A percentile compares a stretch with the other conserved stretches of the same genome.
Evolutionary conservation across 2,113 vertebrate species (phyloP).

Genomic region (Calidris pugnax): DNA sequence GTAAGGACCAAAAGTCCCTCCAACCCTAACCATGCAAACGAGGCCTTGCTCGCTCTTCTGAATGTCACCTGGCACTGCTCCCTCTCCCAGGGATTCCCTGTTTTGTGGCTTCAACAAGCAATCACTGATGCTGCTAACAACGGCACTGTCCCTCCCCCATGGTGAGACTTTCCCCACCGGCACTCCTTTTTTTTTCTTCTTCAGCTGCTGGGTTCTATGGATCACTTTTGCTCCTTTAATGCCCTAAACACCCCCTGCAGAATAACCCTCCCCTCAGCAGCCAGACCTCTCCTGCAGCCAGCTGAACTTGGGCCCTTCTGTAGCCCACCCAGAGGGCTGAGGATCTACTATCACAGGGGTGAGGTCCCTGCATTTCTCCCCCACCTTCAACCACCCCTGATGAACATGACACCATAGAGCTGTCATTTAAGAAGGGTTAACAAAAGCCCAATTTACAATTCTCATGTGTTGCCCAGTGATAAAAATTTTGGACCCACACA

Average conservation of each 20-base stretch:
- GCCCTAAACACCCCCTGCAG: not conserved
- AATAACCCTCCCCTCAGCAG: not conserved
- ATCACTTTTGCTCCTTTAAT: not conserved
- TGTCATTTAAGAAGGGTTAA: not conserved
- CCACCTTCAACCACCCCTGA: accelerated
- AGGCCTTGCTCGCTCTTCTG: not conserved
- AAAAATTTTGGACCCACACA: not conserved
- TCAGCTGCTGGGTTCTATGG: not conserved
- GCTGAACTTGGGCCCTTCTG: not conserved
- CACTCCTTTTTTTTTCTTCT: not conserved
- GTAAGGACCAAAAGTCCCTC: not conserved
- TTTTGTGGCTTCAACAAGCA: not conserved
- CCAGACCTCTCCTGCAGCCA: not conserved
- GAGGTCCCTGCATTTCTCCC: not conserved
- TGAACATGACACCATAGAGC: not conserved
- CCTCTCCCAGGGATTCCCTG: not conserved
- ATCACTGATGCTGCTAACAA: not conserved
- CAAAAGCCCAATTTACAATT: not conserved
- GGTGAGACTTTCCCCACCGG: accelerated
- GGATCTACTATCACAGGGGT: not conserved
- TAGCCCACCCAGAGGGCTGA: accelerated
- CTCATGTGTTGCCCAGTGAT: not conserved
- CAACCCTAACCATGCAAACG: not conserved
- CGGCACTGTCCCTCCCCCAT: not conserved
- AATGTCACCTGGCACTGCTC: not conserved